phyloP scores from a whole-genome alignment of 2,888 invertebrate species.

The Torymus auratus region DNA sequence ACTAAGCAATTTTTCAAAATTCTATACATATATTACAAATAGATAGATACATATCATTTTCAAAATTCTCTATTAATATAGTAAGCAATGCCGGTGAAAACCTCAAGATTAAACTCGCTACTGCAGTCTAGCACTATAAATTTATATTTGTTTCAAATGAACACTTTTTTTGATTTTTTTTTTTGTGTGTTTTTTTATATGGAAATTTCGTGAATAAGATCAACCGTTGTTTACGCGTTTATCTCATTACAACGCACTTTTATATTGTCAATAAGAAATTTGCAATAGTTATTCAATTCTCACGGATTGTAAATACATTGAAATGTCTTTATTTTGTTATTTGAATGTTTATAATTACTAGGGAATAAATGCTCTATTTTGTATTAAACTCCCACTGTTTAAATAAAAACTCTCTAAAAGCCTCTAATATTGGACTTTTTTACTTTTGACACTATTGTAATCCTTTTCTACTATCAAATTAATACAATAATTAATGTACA shows the following conservation, averaged over 20 bases:
- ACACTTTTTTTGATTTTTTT: conserved; percentile 31
- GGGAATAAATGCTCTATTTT: conserved; percentile 54
- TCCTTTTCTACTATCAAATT: background rate
- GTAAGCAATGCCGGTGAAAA: conserved; percentile 1
- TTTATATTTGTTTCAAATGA: background rate
- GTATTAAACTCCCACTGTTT: conserved; percentile 52
- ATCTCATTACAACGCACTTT: conserved; percentile 46
- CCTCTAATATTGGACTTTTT: background rate
- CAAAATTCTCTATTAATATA: conserved; percentile 6
- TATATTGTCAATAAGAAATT: conserved; percentile 40
- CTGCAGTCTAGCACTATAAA: background rate
- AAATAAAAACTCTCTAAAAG: conserved; percentile 50
- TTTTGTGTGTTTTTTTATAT: conserved; percentile 32
- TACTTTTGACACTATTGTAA: background rate
- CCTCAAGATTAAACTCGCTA: background rate
- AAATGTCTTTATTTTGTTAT: conserved; percentile 48
- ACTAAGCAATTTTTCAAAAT: too few relatives aligned
- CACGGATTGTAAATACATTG: conserved; percentile 37
- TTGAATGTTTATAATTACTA: conserved; percentile 40
- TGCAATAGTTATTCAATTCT: conserved; percentile 29
- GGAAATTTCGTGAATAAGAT: conserved; percentile 20
- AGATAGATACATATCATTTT: conserved; percentile 28
- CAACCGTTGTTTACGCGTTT: conserved; percentile 23
- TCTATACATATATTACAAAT: background rate
- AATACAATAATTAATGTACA: background rate